These are phyloP conservation scores for Scylla paramamosain DNA, from an alignment of 1,140 invertebrate genomes.

Conservation along the genomic window DNA sequence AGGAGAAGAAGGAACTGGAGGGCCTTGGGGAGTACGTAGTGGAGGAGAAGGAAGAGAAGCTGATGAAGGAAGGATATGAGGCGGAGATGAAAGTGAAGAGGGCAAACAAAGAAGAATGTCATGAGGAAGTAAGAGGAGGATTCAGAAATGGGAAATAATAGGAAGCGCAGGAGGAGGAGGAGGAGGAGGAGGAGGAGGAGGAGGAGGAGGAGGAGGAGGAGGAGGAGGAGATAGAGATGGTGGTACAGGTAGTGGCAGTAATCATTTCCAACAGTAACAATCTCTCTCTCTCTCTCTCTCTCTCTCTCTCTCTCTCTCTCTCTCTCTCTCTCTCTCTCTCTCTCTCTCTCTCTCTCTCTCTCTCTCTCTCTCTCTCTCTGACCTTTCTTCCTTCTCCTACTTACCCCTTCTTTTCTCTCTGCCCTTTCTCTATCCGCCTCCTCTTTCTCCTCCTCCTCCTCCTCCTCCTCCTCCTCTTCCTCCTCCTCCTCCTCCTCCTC, in stretches of 20 bases:
- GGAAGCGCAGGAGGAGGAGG: background rate
- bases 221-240: too few species aligned
- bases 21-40: background rate
- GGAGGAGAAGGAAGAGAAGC: too few species aligned
- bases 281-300: too few species aligned
- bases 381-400: background rate
- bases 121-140: background rate
- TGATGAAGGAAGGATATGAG: too few species aligned
- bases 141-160: background rate
- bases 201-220: too few species aligned
- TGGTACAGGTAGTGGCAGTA: too few species aligned
- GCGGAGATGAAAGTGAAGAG: too few species aligned
- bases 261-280: too few species aligned
- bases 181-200: background rate
- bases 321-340: too few species aligned
- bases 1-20: background rate
- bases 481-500: background rate
- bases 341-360: too few species aligned
- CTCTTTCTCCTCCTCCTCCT: background rate
- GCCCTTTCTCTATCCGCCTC: background rate
- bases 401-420: background rate
- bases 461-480: background rate
- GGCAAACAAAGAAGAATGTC: too few species aligned
- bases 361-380: background rate
- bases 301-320: too few species aligned